These are phyloP conservation scores for Calyptommatus sinebrachiatus DNA, from an alignment of 2,113 vertebrate species.

Conservation along the genomic window DNA sequence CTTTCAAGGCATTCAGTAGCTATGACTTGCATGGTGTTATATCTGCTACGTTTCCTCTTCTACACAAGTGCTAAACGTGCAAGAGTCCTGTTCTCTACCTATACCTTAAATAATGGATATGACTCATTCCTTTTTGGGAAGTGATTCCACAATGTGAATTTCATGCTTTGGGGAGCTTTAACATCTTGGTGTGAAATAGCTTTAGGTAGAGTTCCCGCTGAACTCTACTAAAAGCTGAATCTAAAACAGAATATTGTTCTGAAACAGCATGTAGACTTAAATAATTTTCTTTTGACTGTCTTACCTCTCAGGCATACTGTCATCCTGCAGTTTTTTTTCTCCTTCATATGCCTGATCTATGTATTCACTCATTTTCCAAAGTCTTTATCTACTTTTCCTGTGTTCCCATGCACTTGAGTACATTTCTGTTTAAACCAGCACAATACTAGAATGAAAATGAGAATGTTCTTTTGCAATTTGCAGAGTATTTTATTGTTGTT, in stretches of 20 bases:
- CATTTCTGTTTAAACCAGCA: neutral
- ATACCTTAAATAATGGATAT: neutral
- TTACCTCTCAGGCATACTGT: neutral
- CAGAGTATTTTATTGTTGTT: too few species aligned
- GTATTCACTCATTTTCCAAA: neutral
- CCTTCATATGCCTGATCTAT: neutral
- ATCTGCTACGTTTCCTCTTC: too few species aligned
- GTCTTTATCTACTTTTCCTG: neutral
- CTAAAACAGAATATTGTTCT: neutral
- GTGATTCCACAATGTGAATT: neutral
- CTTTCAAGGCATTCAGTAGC: too few species aligned
- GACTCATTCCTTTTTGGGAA: neutral
- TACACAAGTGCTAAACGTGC: too few species aligned
- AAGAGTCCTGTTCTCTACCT: too few species aligned
- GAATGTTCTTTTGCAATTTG: neutral
- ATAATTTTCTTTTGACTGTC: neutral
- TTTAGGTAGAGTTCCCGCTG: conserved; percentile 1
- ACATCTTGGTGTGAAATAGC: neutral
- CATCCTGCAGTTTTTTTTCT: neutral
- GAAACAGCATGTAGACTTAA: neutral
- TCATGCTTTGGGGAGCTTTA: neutral
- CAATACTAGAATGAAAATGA: neutral
- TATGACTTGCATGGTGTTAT: too few species aligned
- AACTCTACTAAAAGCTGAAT: neutral
- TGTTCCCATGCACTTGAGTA: neutral